Evolutionary conservation across 1,140 invertebrate genomes (phyloP).

Genomic region (Chironomus striatipennis): DNA sequence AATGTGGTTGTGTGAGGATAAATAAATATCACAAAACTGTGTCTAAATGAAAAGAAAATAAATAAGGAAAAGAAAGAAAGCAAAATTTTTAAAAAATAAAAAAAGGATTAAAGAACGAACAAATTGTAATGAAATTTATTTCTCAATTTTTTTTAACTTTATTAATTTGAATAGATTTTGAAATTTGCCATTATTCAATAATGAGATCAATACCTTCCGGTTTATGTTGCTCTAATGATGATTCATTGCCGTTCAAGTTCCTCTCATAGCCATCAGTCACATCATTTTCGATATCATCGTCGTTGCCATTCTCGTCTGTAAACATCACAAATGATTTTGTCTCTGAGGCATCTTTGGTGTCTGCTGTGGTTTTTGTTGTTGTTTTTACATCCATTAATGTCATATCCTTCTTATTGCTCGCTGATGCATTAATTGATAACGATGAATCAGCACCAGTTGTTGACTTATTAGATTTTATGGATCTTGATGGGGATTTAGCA

Average conservation of each 20-base stretch:
- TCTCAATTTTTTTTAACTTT: neutral
- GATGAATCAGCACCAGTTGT: neutral
- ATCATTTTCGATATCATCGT: neutral
- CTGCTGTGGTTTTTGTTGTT: too few relatives aligned
- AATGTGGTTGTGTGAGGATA: neutral
- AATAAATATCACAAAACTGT: neutral
- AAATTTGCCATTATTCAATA: neutral
- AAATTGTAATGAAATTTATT: neutral
- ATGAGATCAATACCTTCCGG: slow-evolving; percentile 17
- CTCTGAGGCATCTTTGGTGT: neutral
- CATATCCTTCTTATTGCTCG: neutral
- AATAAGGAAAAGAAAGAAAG: neutral
- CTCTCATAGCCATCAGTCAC: neutral
- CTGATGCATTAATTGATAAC: neutral
- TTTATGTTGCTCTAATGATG: neutral
- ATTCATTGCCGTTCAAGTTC: neutral
- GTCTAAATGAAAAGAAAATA: neutral
- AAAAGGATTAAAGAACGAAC: neutral
- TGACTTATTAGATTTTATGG: neutral
- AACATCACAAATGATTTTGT: slow-evolving; percentile 15
- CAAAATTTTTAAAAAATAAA: neutral
- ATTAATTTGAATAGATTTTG: neutral
- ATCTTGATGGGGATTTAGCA: neutral
- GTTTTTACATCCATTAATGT: too few relatives aligned
- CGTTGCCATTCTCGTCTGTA: neutral